These are phyloP conservation scores for Himalopsyche japonica DNA, from an alignment of 2,888 invertebrate genomes.

Conservation along the genomic window DNA sequence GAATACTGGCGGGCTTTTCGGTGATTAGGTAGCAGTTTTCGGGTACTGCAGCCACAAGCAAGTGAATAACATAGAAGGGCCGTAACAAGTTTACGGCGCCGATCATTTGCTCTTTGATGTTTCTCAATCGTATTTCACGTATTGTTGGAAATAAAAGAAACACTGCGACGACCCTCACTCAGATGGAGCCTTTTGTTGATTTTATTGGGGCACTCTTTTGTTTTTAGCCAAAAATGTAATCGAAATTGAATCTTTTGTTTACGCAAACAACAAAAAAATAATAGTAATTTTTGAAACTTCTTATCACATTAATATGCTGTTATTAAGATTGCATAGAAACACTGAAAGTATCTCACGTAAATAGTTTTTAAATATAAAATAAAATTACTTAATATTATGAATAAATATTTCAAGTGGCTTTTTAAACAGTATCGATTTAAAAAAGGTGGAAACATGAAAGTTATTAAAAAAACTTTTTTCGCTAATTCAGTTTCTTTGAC, in stretches of 20 bases:
- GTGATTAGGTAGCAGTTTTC: background rate
- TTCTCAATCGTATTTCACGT: constrained; percentile 38
- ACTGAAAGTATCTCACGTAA: too few species aligned
- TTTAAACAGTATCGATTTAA: too few species aligned
- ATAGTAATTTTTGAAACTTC: too few species aligned
- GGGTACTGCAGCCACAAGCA: background rate
- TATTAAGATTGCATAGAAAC: too few species aligned
- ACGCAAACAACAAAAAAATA: too few species aligned
- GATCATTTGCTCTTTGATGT: constrained; percentile 36
- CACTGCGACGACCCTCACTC: background rate
- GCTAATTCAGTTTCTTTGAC: too few species aligned
- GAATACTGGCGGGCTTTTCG: background rate
- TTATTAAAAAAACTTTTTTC: too few species aligned
- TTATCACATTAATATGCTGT: too few species aligned
- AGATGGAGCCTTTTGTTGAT: background rate
- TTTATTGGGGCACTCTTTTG: background rate
- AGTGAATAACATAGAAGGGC: background rate
- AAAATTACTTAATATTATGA: too few species aligned
- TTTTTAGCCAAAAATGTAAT: background rate
- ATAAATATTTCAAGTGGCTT: too few species aligned
- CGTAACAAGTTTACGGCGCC: constrained; percentile 13
- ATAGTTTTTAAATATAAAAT: too few species aligned
- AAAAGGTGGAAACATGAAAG: too few species aligned
- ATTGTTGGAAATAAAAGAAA: constrained; percentile 35
- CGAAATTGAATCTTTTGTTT: background rate